Percentiles rank a stretch among this genome's conserved stretches.
Conservation (phyloP, 1,140 invertebrate species). For the Pseudomyrmex dendroicus region DNA sequence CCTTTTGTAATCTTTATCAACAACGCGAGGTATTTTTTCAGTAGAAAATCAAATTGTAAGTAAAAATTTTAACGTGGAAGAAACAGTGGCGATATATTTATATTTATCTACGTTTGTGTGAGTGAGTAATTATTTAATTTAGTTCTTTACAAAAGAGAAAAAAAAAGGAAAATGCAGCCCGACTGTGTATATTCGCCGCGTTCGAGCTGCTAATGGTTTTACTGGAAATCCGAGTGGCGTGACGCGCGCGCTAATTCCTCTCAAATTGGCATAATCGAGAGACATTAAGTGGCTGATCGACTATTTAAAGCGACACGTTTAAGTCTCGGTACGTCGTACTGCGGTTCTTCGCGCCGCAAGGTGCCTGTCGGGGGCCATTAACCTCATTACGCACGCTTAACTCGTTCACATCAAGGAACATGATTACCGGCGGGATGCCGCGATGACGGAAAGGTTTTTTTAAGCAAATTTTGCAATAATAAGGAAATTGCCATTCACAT, state of each 20-base stretch:
- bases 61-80: background rate
- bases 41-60: background rate
- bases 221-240: conserved; percentile 28
- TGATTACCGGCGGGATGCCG: conserved; percentile 9
- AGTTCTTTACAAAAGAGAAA: no score
- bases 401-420: conserved; percentile 33
- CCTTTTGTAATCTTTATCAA: no score
- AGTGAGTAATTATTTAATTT: no score
- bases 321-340: conserved; percentile 57
- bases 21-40: no score
- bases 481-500: conserved; percentile 16
- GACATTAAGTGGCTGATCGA: conserved; percentile 61
- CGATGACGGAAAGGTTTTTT: conserved; percentile 21
- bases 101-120: background rate
- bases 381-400: conserved; percentile 56
- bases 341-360: conserved; percentile 56
- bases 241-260: conserved; percentile 37
- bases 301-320: conserved; percentile 61
- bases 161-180: background rate
- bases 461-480: conserved; percentile 23
- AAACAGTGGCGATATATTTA: background rate
- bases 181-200: background rate
- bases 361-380: conserved; percentile 54
- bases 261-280: conserved; percentile 59
- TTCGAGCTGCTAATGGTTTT: background rate